Percentiles rank a stretch among this genome's conserved stretches.
Conservation (phyloP, 2,888 invertebrate species). For the Xestia ashworthii region DNA sequence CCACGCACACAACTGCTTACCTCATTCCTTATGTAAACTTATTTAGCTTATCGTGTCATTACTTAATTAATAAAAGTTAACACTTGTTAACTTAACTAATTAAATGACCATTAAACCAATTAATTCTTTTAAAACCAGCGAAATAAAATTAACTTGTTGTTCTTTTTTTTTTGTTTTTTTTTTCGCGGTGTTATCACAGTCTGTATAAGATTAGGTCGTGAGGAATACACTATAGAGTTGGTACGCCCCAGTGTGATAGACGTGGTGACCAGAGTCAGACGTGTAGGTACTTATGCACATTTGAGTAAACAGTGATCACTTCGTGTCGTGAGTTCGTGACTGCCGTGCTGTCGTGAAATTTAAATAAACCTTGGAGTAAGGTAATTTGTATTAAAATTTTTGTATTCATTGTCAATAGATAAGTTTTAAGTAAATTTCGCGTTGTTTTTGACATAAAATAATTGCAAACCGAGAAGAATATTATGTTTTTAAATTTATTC, state of each 20-base stretch:
- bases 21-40: neutral
- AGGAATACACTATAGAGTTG: neutral
- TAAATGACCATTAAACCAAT: neutral
- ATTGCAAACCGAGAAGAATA: neutral
- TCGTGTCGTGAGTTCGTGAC: slow-evolving; percentile 36
- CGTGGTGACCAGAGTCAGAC: slow-evolving; percentile 54
- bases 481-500: neutral
- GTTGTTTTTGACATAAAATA: neutral
- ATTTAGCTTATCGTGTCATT: slow-evolving; percentile 23
- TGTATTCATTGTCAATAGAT: slow-evolving; percentile 14
- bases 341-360: slow-evolving; percentile 40
- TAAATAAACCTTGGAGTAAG: slow-evolving; percentile 54
- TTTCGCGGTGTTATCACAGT: slow-evolving; percentile 22
- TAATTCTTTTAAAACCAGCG: neutral
- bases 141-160: neutral
- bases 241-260: slow-evolving; percentile 58
- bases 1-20: neutral
- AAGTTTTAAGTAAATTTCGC: neutral
- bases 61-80: slow-evolving; percentile 40
- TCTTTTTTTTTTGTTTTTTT: neutral
- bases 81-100: slow-evolving; percentile 1
- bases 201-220: slow-evolving; percentile 26
- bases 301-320: slow-evolving; percentile 48
- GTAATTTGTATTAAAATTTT: slow-evolving; percentile 43
- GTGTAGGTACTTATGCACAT: slow-evolving; percentile 32